Evolutionary conservation across 2,888 invertebrate genomes (phyloP), one percentile per base, ranked within the genome.

Genomic region (Hylaea fasciaria): DNA sequence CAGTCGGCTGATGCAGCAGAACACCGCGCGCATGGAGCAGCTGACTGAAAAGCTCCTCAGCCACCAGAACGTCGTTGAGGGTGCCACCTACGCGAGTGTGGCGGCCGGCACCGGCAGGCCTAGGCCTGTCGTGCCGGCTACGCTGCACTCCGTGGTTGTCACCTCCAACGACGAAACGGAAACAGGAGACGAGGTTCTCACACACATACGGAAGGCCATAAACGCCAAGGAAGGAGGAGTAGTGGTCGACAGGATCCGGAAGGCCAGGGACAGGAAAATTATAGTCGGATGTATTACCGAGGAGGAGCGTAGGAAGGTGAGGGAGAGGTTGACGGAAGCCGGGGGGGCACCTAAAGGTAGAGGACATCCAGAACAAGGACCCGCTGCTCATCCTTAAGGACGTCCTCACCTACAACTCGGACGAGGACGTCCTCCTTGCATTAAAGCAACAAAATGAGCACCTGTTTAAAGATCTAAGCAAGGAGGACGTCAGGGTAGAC

Each of bases 201-300:
- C 13, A 0, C 28, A n/a, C 12, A 35, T 57, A 1, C 16, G 53
- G 32, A 48, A 61, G 47, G 57, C 49, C 0, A 53, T 62, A 0
- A 55, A 65, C 11, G 57, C 56, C 14, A 57, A 28, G 2, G 50
- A 57, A 1, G 64, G 22, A 3, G 29, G 57, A 9, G 29, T 60
- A 0, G 10, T 11, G 0, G 40, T 64, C 0, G 60, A 60, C 0
- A 53, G 28, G 3, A 43, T 64, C 0, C 32, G 61, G 12, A 56
- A 57, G 13, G 56, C 48, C 0, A 61, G 32, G 12, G 61, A 61
- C 17, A 16, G 48, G 7, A 61, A 56, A 9, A 39, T 61, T 0
- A 52, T 61, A 5, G n/a, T 61, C 0, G 61, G 52, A 13, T 56
- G 53, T 8, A 16, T 35, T 2, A 48, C 49, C 0, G 22, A 49